Evolutionary conservation across 1,140 invertebrate genomes (phyloP).

Genomic region (Oreohelix idahoensis): DNA sequence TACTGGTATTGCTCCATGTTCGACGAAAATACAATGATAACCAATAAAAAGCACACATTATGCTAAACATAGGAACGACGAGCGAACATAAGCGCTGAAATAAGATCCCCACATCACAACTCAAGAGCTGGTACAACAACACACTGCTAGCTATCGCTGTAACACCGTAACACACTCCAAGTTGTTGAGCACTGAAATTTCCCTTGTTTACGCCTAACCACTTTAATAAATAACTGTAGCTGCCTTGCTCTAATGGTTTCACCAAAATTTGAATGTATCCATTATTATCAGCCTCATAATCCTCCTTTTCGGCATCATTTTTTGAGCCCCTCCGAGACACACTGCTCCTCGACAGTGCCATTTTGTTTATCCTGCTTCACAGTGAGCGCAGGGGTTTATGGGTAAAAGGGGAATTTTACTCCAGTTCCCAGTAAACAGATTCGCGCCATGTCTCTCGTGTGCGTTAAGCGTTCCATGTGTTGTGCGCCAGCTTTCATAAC

Average conservation of each 20-base stretch:
- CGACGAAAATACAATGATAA: conserved; percentile 68
- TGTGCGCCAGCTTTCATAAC: neutral
- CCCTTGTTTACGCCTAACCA: conserved; percentile 62
- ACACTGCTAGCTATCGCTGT: conserved; percentile 54
- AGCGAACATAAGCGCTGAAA: conserved; percentile 68
- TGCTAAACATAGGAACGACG: conserved; percentile 70
- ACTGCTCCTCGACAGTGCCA: conserved; percentile 63
- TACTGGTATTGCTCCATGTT: conserved; percentile 71
- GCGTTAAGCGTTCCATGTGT: neutral
- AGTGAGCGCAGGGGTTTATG: conserved; percentile 40
- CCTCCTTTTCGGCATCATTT: conserved; percentile 67
- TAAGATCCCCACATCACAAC: conserved; percentile 66
- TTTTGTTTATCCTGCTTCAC: conserved; percentile 48
- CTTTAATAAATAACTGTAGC: conserved; percentile 60
- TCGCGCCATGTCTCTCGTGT: neutral
- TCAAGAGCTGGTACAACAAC: conserved; percentile 61
- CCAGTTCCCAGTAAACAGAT: neutral
- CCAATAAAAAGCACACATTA: conserved; percentile 71
- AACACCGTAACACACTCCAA: conserved; percentile 60
- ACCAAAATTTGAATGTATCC: conserved; percentile 70
- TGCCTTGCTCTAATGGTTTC: conserved; percentile 68
- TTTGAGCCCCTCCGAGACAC: conserved; percentile 63
- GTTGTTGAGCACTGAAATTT: conserved; percentile 61
- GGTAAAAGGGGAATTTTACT: conserved; percentile 31
- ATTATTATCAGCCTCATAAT: conserved; percentile 67